Evolutionary conservation across 53 echinoderm and acorn worm genomes (phyloP).

Genomic region (Hippasteria phrygiana): DNA sequence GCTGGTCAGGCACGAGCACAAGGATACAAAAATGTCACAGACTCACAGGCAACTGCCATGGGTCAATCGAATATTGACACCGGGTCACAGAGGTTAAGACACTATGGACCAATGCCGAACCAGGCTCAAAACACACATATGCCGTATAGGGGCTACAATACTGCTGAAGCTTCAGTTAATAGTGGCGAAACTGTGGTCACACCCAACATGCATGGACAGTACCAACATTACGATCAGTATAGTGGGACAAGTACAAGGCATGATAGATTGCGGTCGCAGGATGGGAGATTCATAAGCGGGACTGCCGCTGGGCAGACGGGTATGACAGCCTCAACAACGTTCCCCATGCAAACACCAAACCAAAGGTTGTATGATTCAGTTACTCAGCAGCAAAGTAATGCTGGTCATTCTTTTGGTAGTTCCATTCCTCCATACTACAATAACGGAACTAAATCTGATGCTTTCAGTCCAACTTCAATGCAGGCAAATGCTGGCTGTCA

Average conservation of each 20-base stretch:
- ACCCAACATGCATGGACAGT: slow-evolving; percentile 49
- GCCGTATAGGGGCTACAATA: slow-evolving; percentile 40
- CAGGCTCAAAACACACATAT: slow-evolving; percentile 24
- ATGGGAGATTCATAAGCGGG: slow-evolving; percentile 43
- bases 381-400: slow-evolving; percentile 21
- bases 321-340: slow-evolving; percentile 5
- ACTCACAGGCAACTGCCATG: slow-evolving; percentile 51
- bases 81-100: slow-evolving; percentile 65
- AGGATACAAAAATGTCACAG: slow-evolving; percentile 31
- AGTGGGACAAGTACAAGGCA: slow-evolving; percentile 27
- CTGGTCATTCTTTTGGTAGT: slow-evolving; percentile 33
- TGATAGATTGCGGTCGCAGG: slow-evolving; percentile 24
- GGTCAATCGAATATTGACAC: slow-evolving; percentile 22
- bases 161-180: slow-evolving; percentile 4
- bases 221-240: slow-evolving; percentile 52
- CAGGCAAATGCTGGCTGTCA: slow-evolving; percentile 33
- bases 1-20: slow-evolving; percentile 24
- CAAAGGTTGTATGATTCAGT: slow-evolving; percentile 55
- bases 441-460: slow-evolving; percentile 64
- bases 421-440: slow-evolving; percentile 45
- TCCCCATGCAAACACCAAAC: slow-evolving; percentile 45
- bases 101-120: slow-evolving; percentile 74
- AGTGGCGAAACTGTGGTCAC: slow-evolving; percentile 10
- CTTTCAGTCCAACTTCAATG: slow-evolving; percentile 59
- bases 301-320: neutral